phyloP scores from a whole-genome alignment of 1,140 invertebrate species.

The Philopotamus ludificatus region DNA sequence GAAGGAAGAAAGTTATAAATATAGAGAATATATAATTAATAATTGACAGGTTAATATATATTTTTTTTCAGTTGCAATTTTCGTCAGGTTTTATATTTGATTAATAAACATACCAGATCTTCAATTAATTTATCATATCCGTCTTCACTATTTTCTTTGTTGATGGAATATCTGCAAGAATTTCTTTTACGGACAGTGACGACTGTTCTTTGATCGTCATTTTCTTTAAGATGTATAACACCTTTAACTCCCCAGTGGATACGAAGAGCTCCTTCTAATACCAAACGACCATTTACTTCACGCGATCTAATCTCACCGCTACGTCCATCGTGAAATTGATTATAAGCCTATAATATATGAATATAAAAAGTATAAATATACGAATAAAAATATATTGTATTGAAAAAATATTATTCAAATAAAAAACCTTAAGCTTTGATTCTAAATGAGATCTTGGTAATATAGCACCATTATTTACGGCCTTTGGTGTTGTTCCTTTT shows the following conservation, averaged over 20 bases:
- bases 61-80: not conserved
- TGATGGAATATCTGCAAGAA: slow-evolving; percentile 63
- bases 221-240: slow-evolving; percentile 83
- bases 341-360: slow-evolving; percentile 54
- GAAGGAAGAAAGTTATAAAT: not conserved
- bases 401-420: not conserved
- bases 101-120: not conserved
- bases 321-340: slow-evolving; percentile 79
- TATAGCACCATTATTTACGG: slow-evolving; percentile 44
- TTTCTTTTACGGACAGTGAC: slow-evolving; percentile 70
- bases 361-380: not conserved
- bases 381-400: not conserved
- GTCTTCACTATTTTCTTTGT: slow-evolving; percentile 49
- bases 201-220: slow-evolving; percentile 78
- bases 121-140: not conserved
- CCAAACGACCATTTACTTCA: slow-evolving; percentile 75
- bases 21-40: not conserved
- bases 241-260: slow-evolving; percentile 85
- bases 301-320: slow-evolving; percentile 72
- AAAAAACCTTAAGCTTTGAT: slow-evolving; percentile 67
- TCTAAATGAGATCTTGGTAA: slow-evolving; percentile 70
- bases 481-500: slow-evolving; percentile 54
- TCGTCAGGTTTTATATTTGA: not conserved
- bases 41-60: not conserved
- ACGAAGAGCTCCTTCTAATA: slow-evolving; percentile 75